Percentiles rank a stretch among this genome's conserved stretches.
These are phyloP conservation scores for Penaeus vannamei DNA, from an alignment of 1,140 invertebrate genomes.

Conservation along the genomic window DNA sequence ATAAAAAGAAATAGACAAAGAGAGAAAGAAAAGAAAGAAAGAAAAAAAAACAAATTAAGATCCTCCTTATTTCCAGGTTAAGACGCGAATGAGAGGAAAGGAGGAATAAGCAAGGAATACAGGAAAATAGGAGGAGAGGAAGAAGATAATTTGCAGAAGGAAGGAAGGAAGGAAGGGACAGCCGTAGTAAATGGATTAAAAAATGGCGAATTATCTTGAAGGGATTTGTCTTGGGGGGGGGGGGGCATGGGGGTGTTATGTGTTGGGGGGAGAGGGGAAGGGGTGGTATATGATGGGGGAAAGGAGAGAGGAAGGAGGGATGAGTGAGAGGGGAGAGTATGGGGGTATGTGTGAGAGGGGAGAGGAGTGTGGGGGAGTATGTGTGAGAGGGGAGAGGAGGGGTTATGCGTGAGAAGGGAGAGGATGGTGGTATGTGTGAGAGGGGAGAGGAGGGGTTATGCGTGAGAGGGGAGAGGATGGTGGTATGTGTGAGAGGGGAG, in stretches of 20 bases:
- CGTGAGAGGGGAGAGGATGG: background rate
- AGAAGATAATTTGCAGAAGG: background rate
- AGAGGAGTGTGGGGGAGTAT: background rate
- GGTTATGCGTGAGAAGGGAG: background rate
- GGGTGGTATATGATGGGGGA: background rate
- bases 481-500: background rate
- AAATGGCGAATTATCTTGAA: background rate
- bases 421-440: background rate
- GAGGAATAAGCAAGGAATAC: background rate
- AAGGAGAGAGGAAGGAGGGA: background rate
- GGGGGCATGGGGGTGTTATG: background rate
- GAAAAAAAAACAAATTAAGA: too few species aligned
- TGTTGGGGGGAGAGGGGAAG: background rate
- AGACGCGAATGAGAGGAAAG: background rate
- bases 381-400: background rate
- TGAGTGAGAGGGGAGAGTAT: conserved; percentile 21
- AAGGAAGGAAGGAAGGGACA: background rate
- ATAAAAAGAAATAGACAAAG: too few species aligned
- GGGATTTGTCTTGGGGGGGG: conserved; percentile 1
- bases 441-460: background rate
- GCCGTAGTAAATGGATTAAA: conserved; percentile 30
- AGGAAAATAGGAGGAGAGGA: background rate
- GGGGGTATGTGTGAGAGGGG: background rate
- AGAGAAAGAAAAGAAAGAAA: too few species aligned
- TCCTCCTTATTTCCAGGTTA: too few species aligned